Evolutionary conservation across 2,113 vertebrate genomes (phyloP).

Genomic region (Clarias macrocephalus): DNA sequence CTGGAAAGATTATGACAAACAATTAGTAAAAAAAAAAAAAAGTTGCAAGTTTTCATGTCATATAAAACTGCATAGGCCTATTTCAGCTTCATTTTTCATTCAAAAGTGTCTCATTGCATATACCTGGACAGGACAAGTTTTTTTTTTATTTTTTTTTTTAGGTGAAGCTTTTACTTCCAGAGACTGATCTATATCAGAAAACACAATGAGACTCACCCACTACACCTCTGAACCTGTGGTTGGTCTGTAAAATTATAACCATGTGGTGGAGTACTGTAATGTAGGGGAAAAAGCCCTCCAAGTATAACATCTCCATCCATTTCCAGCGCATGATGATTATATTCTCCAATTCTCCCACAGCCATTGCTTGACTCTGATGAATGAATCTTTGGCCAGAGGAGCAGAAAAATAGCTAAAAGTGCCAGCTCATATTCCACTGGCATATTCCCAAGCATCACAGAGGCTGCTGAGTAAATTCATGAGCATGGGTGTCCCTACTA

Average conservation of each 20-base stretch:
- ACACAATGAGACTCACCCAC: conserved; percentile 61
- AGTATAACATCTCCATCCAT: conserved; percentile 67
- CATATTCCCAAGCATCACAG: conserved; percentile 31
- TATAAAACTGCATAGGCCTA: not conserved
- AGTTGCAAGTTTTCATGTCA: not conserved
- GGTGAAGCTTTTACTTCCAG: not conserved
- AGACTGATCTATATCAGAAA: not conserved
- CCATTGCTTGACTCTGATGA: conserved; percentile 9
- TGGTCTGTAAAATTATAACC: conserved; percentile 57
- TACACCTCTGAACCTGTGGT: conserved; percentile 61
- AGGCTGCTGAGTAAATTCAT: conserved; percentile 27
- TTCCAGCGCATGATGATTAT: conserved; percentile 55
- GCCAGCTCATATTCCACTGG: conserved; percentile 32
- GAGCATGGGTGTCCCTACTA: not conserved
- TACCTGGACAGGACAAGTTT: not conserved
- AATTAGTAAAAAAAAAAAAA: not conserved
- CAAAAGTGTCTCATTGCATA: not conserved
- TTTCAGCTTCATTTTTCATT: not conserved
- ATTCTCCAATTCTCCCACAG: conserved; percentile 60
- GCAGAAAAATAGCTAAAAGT: conserved; percentile 19
- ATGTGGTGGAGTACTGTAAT: conserved; percentile 58
- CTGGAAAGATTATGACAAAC: not conserved
- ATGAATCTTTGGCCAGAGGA: conserved; percentile 5
- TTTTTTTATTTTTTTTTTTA: not conserved
- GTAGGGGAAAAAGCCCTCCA: conserved; percentile 73